Evolutionary conservation across 2,888 invertebrate species (phyloP), one percentile per base, ranked within the genome.

Genomic region (Drosophila flavopinicola): DNA sequence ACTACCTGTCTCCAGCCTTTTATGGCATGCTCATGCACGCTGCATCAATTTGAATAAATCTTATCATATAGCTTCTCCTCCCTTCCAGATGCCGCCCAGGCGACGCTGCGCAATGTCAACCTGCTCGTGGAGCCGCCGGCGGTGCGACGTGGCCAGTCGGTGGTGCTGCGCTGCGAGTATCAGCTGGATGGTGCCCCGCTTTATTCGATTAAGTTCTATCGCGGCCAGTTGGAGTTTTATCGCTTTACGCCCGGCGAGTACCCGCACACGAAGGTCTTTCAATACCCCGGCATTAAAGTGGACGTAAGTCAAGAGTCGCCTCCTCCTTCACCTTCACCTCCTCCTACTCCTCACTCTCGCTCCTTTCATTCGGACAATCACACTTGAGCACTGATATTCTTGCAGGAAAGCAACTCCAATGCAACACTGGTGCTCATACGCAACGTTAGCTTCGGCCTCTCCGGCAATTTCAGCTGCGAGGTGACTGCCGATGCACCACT

Each of bases 381-480:
- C 15, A 33, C 42, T 48, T 29, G 29, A 44, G 57, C 47, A 30
- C 30, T 35, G 29, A 38, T 48, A 44, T 38, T 11, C 25, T 59
- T 61, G 75, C 92, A 95, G 95, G 90, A 93, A 85, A 93, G 93
- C 75, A 93, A 93, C 85, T 95, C 95, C 30, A 94, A 95, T 90
- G 93, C 94, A 85, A 94, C 94, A 61, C 93, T 94, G 89, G 94
- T 94, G 76, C 93, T 93, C 69, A 92, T 95, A 82, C 93, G 93
- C 64, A 92, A 94, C 84, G 94, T 95, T 60, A 93, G 94, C 88
- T 94, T 94, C 79, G 93, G 92, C 17, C 92, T 94, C 27, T 93
- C 94, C 2, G 95, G 95, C 13, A 94, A 94, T 91, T 94, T 94
- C 91, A 94, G 93, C 90, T 95, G 95, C 82, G 95, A 95, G 90